Percentiles rank a stretch among this genome's conserved stretches.
phyloP scores from a whole-genome alignment of 2,888 invertebrate species.

The Nomada fabriciana region DNA sequence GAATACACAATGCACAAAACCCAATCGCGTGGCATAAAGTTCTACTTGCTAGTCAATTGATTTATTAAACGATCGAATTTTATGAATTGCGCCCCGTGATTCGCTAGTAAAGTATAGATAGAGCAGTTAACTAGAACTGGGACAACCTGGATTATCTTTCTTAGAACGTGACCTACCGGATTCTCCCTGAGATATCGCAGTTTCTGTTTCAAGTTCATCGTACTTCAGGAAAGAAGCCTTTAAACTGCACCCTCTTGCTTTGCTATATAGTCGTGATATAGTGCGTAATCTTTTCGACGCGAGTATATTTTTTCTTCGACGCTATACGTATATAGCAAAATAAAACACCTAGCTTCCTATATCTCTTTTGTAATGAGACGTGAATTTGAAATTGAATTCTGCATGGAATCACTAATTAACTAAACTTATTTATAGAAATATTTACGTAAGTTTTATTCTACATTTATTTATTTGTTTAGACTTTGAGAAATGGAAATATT shows the following conservation, averaged over 20 bases:
- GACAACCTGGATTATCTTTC: slow-evolving; percentile 72
- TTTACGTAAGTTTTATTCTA: too few species aligned
- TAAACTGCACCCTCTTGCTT: slow-evolving; percentile 20
- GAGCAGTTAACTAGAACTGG: slow-evolving; percentile 54
- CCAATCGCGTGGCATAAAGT: background rate
- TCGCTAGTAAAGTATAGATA: slow-evolving; percentile 37
- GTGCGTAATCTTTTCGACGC: background rate
- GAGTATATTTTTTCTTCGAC: background rate
- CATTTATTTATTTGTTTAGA: too few species aligned
- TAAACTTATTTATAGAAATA: too few species aligned
- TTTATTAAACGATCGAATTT: slow-evolving; percentile 31
- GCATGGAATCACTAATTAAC: too few species aligned
- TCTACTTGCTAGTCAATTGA: background rate
- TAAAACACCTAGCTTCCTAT: background rate
- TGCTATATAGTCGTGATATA: background rate
- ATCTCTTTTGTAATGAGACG: too few species aligned
- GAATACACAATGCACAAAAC: background rate
- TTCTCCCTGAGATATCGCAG: slow-evolving; percentile 20
- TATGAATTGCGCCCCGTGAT: slow-evolving; percentile 20
- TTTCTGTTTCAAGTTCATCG: slow-evolving; percentile 55
- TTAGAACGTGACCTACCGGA: slow-evolving; percentile 63
- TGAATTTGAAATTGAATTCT: too few species aligned
- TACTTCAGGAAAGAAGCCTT: slow-evolving; percentile 49
- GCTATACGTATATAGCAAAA: background rate
- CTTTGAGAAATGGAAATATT: too few species aligned